phyloP scores from a whole-genome alignment of 2,888 invertebrate species.

The Leptinotarsa rubiginosa region DNA sequence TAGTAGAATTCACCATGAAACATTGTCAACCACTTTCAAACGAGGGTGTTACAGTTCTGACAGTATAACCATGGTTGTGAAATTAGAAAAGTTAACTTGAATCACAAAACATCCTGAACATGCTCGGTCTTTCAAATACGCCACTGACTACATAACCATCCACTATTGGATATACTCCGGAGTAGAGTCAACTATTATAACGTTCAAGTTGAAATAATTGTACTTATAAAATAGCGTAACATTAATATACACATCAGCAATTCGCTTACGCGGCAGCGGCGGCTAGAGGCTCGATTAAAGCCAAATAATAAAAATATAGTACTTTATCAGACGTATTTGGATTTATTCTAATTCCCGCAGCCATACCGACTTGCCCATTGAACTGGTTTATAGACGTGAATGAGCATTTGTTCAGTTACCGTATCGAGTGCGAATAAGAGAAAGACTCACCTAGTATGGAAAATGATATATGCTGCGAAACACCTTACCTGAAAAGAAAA shows the following conservation, averaged over 20 bases:
- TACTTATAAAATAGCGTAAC: conserved; percentile 33
- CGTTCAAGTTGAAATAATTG: conserved; percentile 33
- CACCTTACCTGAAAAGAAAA: conserved; percentile 19
- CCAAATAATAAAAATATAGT: conserved; percentile 26
- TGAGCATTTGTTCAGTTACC: conserved; percentile 22
- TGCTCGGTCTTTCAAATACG: too few species aligned
- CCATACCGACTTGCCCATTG: conserved; percentile 23
- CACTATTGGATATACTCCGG: conserved; percentile 22
- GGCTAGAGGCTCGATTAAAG: conserved; percentile 32
- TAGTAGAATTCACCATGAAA: too few species aligned
- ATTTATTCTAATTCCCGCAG: conserved; percentile 32
- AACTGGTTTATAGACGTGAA: conserved; percentile 26
- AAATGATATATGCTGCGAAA: conserved; percentile 8
- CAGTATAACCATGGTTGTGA: too few species aligned
- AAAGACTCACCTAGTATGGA: conserved; percentile 22
- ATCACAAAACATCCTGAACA: too few species aligned
- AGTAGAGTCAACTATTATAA: conserved; percentile 26
- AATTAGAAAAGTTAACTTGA: too few species aligned
- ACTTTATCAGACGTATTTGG: conserved; percentile 28
- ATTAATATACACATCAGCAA: conserved; percentile 39
- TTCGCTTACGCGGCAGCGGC: conserved; percentile 26
- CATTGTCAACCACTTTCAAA: too few species aligned
- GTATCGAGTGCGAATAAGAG: conserved; percentile 21
- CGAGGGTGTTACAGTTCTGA: too few species aligned
- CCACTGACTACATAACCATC: conserved; percentile 1